phyloP scores from a whole-genome alignment of 53 echinoderm and acorn worm species.

The Crossaster papposus region DNA sequence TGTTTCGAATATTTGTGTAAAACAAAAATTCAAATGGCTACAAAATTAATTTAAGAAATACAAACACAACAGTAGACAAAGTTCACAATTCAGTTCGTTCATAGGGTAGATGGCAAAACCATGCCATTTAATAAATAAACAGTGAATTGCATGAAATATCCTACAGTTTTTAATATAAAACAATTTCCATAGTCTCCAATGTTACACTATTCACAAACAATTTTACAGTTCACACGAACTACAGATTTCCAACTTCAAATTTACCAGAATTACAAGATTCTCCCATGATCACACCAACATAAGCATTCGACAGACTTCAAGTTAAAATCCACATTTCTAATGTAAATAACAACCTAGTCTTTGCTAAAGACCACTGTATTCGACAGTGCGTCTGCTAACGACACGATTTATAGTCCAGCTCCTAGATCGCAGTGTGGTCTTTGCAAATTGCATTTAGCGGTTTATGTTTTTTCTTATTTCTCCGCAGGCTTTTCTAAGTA shows the following conservation, averaged over 20 bases:
- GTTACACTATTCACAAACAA: conserved; percentile 57
- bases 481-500: no score
- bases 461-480: no score
- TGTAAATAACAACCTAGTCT: conserved; percentile 3
- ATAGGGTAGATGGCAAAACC: conserved; percentile 44
- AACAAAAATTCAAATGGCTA: background rate
- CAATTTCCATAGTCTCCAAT: conserved; percentile 35
- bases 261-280: background rate
- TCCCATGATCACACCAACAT: conserved; percentile 6
- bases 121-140: conserved; percentile 65
- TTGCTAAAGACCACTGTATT: no score
- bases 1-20: background rate
- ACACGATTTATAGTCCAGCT: no score
- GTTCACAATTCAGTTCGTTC: background rate
- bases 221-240: conserved; percentile 11
- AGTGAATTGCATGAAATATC: conserved; percentile 59
- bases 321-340: background rate
- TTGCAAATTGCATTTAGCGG: no score
- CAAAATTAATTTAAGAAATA: background rate
- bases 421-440: no score
- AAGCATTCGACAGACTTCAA: conserved; percentile 8
- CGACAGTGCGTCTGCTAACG: no score
- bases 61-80: background rate
- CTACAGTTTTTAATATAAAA: conserved; percentile 44
- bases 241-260: background rate